Evolutionary conservation across 2,888 invertebrate species (phyloP).

Genomic region (Tenodera sinensis): DNA sequence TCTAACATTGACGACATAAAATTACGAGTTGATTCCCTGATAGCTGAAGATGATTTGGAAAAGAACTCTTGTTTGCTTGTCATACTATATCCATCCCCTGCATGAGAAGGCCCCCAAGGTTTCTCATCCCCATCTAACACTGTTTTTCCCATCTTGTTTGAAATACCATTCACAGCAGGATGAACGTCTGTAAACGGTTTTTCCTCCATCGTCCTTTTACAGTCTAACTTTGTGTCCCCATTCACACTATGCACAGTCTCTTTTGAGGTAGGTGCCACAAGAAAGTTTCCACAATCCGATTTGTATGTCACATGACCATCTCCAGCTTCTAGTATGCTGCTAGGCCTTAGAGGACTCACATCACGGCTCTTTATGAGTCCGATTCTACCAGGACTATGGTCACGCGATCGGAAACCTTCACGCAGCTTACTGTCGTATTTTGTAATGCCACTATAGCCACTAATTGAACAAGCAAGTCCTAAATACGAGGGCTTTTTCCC

Average conservation of each 20-base stretch:
- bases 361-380: constrained; percentile 31
- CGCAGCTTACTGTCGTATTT: constrained; percentile 80
- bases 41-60: not conserved
- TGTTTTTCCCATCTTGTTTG: not conserved
- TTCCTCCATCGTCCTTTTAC: constrained; percentile 6
- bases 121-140: not conserved
- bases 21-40: constrained; percentile 23
- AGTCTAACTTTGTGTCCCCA: not conserved
- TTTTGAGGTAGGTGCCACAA: constrained; percentile 11
- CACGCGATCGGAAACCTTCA: constrained; percentile 55
- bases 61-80: constrained; percentile 2
- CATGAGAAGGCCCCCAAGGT: not conserved
- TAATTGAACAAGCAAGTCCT: constrained; percentile 84
- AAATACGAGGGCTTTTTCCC: constrained; percentile 80
- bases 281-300: constrained; percentile 24
- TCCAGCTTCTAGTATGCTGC: constrained; percentile 2
- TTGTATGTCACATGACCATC: not conserved
- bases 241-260: not conserved
- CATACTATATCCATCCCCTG: not conserved
- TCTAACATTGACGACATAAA: constrained; percentile 30
- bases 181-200: not conserved
- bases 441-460: constrained; percentile 82
- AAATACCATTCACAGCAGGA: not conserved
- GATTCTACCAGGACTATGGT: constrained; percentile 37
- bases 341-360: constrained; percentile 33